Evolutionary conservation across 1,140 invertebrate species (phyloP).

Genomic region (Drosophila pseudoananassae): DNA sequence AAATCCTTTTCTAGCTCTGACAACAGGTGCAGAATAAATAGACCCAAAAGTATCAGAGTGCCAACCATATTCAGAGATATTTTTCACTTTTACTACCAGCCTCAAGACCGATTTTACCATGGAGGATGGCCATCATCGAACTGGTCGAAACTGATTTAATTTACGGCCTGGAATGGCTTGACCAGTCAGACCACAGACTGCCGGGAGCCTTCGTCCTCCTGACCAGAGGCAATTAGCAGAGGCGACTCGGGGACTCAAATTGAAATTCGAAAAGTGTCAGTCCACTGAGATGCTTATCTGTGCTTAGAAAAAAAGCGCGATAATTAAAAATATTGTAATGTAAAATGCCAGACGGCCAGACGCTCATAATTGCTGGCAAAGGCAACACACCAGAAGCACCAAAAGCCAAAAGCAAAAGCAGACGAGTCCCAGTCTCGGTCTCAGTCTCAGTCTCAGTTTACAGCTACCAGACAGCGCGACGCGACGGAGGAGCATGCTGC

Average conservation of each 20-base stretch:
- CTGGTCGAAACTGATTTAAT: conserved; percentile 43
- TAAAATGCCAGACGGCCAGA: conserved; percentile 66
- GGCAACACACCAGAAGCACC: conserved; percentile 5
- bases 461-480: conserved; percentile 67
- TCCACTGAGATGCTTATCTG: conserved; percentile 35
- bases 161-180: conserved; percentile 47
- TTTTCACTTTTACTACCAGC: conserved; percentile 76
- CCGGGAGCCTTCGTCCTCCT: conserved; percentile 40
- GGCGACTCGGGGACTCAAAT: conserved; percentile 55
- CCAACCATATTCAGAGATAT: conserved; percentile 46
- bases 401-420: conserved; percentile 8
- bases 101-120: neutral
- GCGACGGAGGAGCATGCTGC: conserved; percentile 37
- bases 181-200: conserved; percentile 13
- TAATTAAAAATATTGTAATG: conserved; percentile 64
- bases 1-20: conserved; percentile 4
- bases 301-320: conserved; percentile 49
- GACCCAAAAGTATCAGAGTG: conserved; percentile 39
- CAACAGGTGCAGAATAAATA: conserved; percentile 72
- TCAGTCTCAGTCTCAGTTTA: conserved; percentile 52
- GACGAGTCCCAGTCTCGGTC: conserved; percentile 25
- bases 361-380: conserved; percentile 72
- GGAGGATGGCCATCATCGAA: conserved; percentile 16
- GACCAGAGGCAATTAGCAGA: conserved; percentile 62
- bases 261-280: conserved; percentile 57